These are phyloP conservation scores for Hipparchia semele DNA, from an alignment of 2,888 invertebrate species.

Conservation along the genomic window DNA sequence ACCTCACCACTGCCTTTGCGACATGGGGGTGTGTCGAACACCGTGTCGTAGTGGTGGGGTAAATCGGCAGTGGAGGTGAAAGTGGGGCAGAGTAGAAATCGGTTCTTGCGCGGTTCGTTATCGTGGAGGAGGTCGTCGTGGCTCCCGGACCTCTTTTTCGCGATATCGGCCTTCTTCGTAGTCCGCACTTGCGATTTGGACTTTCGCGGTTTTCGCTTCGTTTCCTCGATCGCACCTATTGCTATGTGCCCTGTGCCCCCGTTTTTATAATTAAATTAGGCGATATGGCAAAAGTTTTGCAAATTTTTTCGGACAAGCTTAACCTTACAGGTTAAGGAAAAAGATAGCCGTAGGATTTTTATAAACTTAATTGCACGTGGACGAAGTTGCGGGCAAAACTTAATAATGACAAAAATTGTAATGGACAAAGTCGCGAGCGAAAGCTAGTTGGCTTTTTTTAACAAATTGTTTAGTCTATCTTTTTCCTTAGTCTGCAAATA, in stretches of 20 bases:
- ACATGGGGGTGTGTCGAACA: constrained; percentile 48
- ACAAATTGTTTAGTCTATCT: too few species aligned
- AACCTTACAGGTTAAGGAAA: neutral
- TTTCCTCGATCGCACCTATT: constrained; percentile 43
- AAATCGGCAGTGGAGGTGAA: constrained; percentile 72
- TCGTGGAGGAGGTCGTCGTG: constrained; percentile 69
- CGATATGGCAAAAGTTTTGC: neutral
- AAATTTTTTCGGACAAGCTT: neutral
- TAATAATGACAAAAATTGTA: too few species aligned
- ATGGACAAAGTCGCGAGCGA: too few species aligned
- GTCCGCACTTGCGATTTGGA: constrained; percentile 53
- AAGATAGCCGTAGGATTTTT: neutral
- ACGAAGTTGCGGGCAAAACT: too few species aligned
- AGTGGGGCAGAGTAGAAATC: constrained; percentile 81
- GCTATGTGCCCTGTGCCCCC: constrained; percentile 38
- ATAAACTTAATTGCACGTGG: neutral
- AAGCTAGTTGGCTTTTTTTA: too few species aligned
- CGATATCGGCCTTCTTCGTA: constrained; percentile 46
- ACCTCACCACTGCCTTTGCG: constrained; percentile 53
- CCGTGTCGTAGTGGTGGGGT: constrained; percentile 83
- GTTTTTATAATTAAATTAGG: constrained; percentile 37
- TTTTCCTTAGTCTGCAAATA: too few species aligned
- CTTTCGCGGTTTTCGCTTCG: constrained; percentile 49
- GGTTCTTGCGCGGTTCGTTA: constrained; percentile 53
- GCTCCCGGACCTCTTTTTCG: constrained; percentile 65